These are phyloP conservation scores for Magallana nippona DNA, from an alignment of 2,888 invertebrate genomes.

Conservation along the genomic window DNA sequence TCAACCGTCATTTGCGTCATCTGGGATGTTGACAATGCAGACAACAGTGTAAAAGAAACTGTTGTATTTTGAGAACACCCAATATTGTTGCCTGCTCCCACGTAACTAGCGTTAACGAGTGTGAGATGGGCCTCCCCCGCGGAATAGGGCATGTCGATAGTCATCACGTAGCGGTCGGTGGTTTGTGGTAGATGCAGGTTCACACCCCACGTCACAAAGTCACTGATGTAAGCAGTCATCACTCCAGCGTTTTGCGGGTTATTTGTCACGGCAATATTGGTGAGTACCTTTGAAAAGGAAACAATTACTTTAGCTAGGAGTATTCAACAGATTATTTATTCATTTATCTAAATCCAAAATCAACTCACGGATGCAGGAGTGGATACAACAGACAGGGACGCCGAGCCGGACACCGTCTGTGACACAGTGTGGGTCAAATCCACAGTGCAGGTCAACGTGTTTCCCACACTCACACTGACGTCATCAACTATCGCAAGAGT, in stretches of 20 bases:
- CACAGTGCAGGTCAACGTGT: neutral
- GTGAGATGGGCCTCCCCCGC: conserved; percentile 46
- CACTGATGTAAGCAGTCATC: conserved; percentile 32
- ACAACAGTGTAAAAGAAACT: neutral
- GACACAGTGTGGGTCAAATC: neutral
- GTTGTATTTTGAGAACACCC: conserved; percentile 43
- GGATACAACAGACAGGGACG: conserved; percentile 38
- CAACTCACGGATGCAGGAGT: conserved; percentile 18
- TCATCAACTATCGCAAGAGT: neutral
- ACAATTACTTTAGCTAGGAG: neutral
- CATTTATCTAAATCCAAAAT: neutral
- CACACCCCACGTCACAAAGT: conserved; percentile 43
- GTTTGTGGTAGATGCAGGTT: conserved; percentile 39
- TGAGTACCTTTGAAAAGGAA: conserved; percentile 1
- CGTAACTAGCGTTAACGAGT: conserved; percentile 32
- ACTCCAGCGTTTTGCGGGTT: neutral
- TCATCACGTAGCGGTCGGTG: conserved; percentile 44
- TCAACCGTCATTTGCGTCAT: conserved; percentile 34
- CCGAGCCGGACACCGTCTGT: neutral
- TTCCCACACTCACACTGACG: conserved; percentile 1
- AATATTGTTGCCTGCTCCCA: conserved; percentile 36
- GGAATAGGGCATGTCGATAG: conserved; percentile 32
- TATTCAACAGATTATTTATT: neutral
- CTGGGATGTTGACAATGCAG: conserved; percentile 45
- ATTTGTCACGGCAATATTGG: conserved; percentile 22